Evolutionary conservation across 1,140 invertebrate genomes (phyloP).

Genomic region (Euschistus heros): DNA sequence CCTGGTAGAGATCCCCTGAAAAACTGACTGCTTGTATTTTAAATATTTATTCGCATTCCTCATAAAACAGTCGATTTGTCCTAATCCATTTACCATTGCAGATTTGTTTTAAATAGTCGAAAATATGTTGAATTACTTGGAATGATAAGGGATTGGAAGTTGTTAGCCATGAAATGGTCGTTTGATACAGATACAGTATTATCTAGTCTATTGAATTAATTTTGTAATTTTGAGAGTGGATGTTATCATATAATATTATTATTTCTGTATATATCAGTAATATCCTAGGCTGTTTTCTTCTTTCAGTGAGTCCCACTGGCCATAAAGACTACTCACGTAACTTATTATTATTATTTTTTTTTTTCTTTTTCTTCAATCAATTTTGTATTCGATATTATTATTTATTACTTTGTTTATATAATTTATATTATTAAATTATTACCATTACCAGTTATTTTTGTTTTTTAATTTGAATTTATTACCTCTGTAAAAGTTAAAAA

Average conservation of each 20-base stretch:
- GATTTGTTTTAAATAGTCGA: background rate
- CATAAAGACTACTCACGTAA: background rate
- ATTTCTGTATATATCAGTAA: conserved; percentile 17
- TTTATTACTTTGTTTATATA: background rate
- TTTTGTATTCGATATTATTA: conserved; percentile 3
- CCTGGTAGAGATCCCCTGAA: background rate
- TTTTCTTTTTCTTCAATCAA: background rate
- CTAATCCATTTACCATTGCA: background rate
- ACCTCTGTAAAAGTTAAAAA: background rate
- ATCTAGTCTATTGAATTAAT: conserved; percentile 24
- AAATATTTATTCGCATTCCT: conserved; percentile 2
- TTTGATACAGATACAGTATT: conserved; percentile 23
- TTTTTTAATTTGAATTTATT: background rate
- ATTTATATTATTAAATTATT: conserved; percentile 12
- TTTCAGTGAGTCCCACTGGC: conserved; percentile 1
- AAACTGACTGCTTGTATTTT: background rate
- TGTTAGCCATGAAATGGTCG: conserved; percentile 17
- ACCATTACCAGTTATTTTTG: background rate
- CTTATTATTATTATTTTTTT: background rate
- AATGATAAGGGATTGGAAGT: background rate
- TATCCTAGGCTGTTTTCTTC: conserved; percentile 12
- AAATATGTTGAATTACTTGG: conserved; percentile 5
- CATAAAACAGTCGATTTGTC: background rate
- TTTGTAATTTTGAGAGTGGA: conserved; percentile 18
- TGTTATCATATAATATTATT: conserved; percentile 13